Evolutionary conservation across 64 coral and sea anemone genomes (phyloP).

Genomic region (Cladopsammia gracilis): DNA sequence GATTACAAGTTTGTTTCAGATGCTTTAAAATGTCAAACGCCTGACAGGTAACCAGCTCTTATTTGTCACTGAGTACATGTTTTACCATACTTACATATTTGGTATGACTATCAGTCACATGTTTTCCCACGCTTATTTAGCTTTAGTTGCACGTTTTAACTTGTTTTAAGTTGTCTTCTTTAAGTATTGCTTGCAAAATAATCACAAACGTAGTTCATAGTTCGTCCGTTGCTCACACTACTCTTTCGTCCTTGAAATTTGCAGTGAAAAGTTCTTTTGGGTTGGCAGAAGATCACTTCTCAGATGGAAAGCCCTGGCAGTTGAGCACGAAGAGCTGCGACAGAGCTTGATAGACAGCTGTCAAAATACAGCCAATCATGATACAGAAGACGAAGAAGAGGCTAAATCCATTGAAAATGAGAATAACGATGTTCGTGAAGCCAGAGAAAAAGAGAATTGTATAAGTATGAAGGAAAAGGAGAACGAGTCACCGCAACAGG

Average conservation of each 20-base stretch:
- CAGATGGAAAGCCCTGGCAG: conserved; percentile 84
- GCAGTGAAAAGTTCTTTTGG: conserved; percentile 77
- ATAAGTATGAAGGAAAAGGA: neutral
- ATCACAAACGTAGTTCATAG: too few relatives aligned
- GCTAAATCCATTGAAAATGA: neutral
- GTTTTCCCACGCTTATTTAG: too few relatives aligned
- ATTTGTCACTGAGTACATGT: too few relatives aligned
- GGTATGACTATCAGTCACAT: too few relatives aligned
- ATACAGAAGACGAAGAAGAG: neutral
- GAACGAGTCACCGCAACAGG: neutral
- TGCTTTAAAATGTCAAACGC: conserved; percentile 18
- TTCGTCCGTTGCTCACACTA: neutral
- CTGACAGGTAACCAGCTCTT: conserved; percentile 9
- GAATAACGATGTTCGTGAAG: neutral
- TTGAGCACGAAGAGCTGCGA: conserved; percentile 22
- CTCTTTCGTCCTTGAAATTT: neutral
- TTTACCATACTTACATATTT: too few relatives aligned
- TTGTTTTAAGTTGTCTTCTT: too few relatives aligned
- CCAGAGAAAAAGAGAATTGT: neutral
- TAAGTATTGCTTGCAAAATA: too few relatives aligned
- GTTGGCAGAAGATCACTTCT: conserved; percentile 85
- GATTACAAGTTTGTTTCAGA: conserved; percentile 79
- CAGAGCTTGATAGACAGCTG: conserved; percentile 34
- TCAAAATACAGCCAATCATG: conserved; percentile 32
- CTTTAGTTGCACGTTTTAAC: too few relatives aligned